Evolutionary conservation across 1,140 invertebrate genomes (phyloP).

Genomic region (Liolophura sinensis): DNA sequence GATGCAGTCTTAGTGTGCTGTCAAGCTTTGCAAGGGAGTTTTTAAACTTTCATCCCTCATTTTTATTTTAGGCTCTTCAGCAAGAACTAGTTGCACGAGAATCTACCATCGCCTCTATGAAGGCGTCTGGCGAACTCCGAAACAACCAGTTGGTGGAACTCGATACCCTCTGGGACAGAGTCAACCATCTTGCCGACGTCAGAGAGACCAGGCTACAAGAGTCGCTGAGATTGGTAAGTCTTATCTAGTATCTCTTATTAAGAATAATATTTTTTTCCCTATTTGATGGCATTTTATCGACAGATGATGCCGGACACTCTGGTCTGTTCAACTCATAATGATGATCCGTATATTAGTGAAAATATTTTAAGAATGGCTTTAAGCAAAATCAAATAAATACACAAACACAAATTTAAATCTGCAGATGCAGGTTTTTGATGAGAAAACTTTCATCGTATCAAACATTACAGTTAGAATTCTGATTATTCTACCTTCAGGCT

Average conservation of each 20-base stretch:
- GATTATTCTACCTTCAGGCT: constrained; percentile 63
- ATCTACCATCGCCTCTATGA: constrained; percentile 87
- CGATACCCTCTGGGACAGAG: constrained; percentile 80
- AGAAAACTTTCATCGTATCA: too few relatives aligned
- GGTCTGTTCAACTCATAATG: too few relatives aligned
- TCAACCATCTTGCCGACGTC: constrained; percentile 74
- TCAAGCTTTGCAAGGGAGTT: too few relatives aligned
- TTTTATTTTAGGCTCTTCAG: constrained; percentile 73
- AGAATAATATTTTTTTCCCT: background rate
- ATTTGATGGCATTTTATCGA: background rate
- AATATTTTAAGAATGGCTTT: too few relatives aligned
- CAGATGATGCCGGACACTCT: too few relatives aligned
- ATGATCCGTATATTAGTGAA: too few relatives aligned
- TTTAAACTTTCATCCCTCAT: too few relatives aligned
- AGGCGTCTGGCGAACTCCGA: constrained; percentile 74
- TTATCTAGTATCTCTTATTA: background rate
- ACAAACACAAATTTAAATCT: too few relatives aligned
- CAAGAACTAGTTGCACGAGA: constrained; percentile 85
- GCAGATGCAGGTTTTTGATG: too few relatives aligned
- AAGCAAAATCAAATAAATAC: too few relatives aligned
- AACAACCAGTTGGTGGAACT: constrained; percentile 79
- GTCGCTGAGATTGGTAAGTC: constrained; percentile 70
- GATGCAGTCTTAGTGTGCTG: too few relatives aligned
- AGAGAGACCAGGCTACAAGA: constrained; percentile 78
- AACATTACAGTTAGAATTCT: too few relatives aligned